Percentiles rank a stretch among this genome's conserved stretches.
These are phyloP conservation scores for Halichoeres trimaculatus DNA, from an alignment of 2,113 vertebrate genomes.

Conservation along the genomic window DNA sequence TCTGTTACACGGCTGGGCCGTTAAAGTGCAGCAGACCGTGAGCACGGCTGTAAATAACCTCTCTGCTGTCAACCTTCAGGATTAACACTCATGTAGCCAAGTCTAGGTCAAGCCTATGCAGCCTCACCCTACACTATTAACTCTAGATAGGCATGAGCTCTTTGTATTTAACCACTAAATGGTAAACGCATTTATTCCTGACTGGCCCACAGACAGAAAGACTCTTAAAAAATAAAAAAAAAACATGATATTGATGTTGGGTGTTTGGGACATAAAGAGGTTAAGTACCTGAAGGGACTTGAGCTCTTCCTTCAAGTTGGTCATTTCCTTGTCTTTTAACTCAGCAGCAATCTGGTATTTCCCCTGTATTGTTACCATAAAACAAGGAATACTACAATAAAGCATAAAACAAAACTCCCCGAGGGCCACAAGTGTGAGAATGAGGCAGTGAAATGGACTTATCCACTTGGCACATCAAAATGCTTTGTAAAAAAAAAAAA, in stretches of 20 bases:
- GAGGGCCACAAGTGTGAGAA: constrained; percentile 8
- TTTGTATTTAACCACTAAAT: constrained; percentile 8
- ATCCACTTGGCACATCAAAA: constrained; percentile 21
- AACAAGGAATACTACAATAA: constrained; percentile 46
- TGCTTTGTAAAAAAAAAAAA: neutral
- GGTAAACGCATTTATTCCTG: neutral
- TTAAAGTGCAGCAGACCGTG: constrained; percentile 76
- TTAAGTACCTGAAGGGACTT: constrained; percentile 91
- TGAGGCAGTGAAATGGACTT: constrained; percentile 45
- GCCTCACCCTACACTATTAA: constrained; percentile 53
- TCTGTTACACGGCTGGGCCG: constrained; percentile 57
- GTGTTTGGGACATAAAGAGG: neutral
- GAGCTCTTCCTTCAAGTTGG: constrained; percentile 91
- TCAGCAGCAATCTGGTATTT: constrained; percentile 88
- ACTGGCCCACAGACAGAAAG: neutral
- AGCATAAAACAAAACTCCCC: constrained; percentile 11
- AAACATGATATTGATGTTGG: neutral
- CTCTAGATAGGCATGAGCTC: constrained; percentile 45
- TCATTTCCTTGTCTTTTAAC: constrained; percentile 94
- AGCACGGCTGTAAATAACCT: constrained; percentile 77
- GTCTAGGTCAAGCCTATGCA: constrained; percentile 62
- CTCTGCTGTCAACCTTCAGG: constrained; percentile 71
- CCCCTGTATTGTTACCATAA: constrained; percentile 84
- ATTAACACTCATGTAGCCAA: constrained; percentile 48
- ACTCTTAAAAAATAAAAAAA: too few species aligned